Base-by-base conservation (phyloP, 2,797 vertebrate species). In the Otus scops region DNA sequence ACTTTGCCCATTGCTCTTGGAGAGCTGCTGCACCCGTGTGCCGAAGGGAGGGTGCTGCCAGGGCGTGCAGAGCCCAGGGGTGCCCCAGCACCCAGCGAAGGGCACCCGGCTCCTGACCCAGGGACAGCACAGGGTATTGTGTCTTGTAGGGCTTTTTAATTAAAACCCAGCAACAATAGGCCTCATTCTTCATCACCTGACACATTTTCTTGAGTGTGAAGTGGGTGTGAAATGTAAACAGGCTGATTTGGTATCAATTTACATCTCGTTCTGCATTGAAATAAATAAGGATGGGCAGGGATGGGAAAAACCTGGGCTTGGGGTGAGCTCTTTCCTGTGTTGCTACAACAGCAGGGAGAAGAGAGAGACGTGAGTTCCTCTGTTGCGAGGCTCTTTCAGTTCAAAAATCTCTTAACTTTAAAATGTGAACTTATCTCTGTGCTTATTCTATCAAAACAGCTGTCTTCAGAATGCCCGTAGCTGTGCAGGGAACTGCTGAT, bases 381-480 rank as follows among this genome's bases (percentile, higher is more conserved):
- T 27, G 10, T 13, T 51, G 28, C 8, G n/a, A n/a, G 36, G 43
- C 11, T 64, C 28, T 30, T 81, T 10, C 20, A 15, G 21, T 38
- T 39, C 13, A 17, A 17, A 63, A 36, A 11, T 17, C 34, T 90
- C 57, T 22, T 22, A 4, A 2, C 6, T 63, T 73, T 18, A 63
- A 26, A 6, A 6, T 6, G 64, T 22, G 63, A 36, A 3, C 13
- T 43, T 39, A 5, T 5, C 22, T 18, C 45, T 38, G 28, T 39
- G 32, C 11, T 53, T 39, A 1, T 32, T 19, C 27, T 26, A 0
- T 30, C 7, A 9, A 28, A 13, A 7, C 4, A 21, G 6, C 11
- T 28, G 1, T 14, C 14, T 47, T 43, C 5, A 10, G 7, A 11
- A 3, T 4, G 24, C 19, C 22, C 1, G 0, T 4, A 2, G 65